Evolutionary conservation across 2,113 vertebrate species (phyloP), one percentile per base, ranked within the genome.

Genomic region (Gobio gobio): DNA sequence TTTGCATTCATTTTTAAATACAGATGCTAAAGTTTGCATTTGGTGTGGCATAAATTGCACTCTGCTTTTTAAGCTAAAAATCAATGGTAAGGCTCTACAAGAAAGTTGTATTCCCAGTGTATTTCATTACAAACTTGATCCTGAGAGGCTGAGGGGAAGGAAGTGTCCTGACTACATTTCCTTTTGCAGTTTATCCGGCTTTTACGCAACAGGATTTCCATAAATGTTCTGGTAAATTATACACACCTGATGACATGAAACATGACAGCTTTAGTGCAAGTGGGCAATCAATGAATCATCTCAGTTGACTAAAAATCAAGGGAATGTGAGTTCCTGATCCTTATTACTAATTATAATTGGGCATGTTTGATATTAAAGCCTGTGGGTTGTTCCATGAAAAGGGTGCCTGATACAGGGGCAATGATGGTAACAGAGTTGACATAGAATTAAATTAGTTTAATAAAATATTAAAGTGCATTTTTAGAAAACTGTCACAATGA

Each of bases 101-200:
- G 13, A 78, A 16, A 43, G 33, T 58, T 77, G 1, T 36, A 56
- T 36, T 77, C 29, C 26, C 16, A 36, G 10, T 56, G 26, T 2
- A 13, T 56, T 58, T 56, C 9, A 10, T 76, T 54, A 2, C 4
- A 49, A 14, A 12, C 29, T n/a, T 77, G 3, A 40, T 58, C 75
- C 18, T 58, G 51, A 58, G 73, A 33, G 51, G 54, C 24, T 33
- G 33, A n/a, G 10, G 3, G 54, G 33, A 12, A 78, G 56, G 5
- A 24, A 16, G 13, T 8, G 33, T 16, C 36, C 12, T 45, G 29
- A 43, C 29, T 77, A 40, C 12, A 72, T 43, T 72, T 72, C 36
- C 66, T 10, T 72, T 72, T 43, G 68, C 20, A 56, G 49, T 77
- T 56, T 77, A 29, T 78, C 29, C 75, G 29, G 51, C 51, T 78